These are phyloP conservation scores for Montipora capricornis DNA, from an alignment of 64 coral and sea anemone species.

Conservation along the genomic window DNA sequence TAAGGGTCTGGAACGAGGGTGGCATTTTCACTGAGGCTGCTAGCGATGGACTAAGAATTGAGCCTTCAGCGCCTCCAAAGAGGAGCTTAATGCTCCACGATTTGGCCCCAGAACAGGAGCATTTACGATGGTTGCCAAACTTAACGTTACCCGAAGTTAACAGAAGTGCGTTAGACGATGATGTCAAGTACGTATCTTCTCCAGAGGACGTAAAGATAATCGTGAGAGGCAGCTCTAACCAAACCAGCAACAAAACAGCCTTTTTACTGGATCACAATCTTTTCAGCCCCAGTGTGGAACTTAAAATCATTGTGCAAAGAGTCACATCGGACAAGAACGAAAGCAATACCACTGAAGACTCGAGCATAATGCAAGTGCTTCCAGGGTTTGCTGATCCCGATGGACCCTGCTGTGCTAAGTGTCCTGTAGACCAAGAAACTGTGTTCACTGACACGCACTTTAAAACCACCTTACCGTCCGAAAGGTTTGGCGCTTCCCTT, in stretches of 20 bases:
- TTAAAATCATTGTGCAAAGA: conserved; percentile 21
- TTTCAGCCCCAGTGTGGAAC: conserved; percentile 62
- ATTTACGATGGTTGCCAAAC: conserved; percentile 75
- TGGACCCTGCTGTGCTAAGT: conserved; percentile 60
- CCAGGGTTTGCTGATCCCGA: conserved; percentile 67
- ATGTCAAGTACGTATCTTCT: conserved; percentile 82
- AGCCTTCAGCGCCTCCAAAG: conserved; percentile 66
- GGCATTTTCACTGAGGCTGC: conserved; percentile 69
- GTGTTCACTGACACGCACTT: conserved; percentile 54
- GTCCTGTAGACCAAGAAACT: not conserved
- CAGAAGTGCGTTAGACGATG: conserved; percentile 60
- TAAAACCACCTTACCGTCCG: conserved; percentile 41
- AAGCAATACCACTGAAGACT: conserved; percentile 70
- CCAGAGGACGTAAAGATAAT: conserved; percentile 24
- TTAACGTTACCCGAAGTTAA: conserved; percentile 63
- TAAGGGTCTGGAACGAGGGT: conserved; percentile 68
- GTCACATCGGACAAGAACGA: conserved; percentile 32
- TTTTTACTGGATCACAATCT: conserved; percentile 28
- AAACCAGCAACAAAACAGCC: conserved; percentile 16
- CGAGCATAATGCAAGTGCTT: conserved; percentile 65
- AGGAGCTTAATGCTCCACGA: conserved; percentile 59
- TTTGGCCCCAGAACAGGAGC: conserved; percentile 72
- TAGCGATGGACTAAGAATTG: conserved; percentile 69
- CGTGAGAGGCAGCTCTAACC: conserved; percentile 30
- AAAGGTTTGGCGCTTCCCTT: conserved; percentile 62